phyloP scores from a whole-genome alignment of 1,140 invertebrate species.

The Listronotus oregonensis region DNA sequence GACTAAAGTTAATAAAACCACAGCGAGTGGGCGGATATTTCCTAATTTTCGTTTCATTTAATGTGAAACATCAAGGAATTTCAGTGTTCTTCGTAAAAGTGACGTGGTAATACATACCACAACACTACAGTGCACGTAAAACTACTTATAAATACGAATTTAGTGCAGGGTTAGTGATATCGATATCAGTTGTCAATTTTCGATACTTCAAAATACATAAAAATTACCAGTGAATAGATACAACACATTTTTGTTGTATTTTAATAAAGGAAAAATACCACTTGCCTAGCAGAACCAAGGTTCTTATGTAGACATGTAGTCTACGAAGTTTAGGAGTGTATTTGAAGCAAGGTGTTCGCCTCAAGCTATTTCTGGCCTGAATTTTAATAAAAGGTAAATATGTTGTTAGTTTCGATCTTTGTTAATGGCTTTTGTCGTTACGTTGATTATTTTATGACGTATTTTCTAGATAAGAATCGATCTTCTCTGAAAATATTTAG shows the following conservation, averaged over 20 bases:
- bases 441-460: not conserved
- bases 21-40: conserved; percentile 23
- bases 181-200: too few relatives aligned
- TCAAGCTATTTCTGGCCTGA: conserved; percentile 14
- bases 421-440: not conserved
- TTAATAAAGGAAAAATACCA: conserved; percentile 14
- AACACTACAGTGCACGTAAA: not conserved
- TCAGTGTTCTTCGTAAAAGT: conserved; percentile 21
- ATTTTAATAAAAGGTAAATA: conserved; percentile 11
- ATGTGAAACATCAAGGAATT: conserved; percentile 17
- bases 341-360: conserved; percentile 8
- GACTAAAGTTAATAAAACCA: conserved; percentile 28
- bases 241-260: too few relatives aligned
- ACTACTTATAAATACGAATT: not conserved
- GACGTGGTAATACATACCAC: not conserved
- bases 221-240: too few relatives aligned
- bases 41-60: conserved; percentile 19
- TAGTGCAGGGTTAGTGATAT: too few relatives aligned
- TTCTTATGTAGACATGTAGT: conserved; percentile 30
- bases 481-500: too few relatives aligned
- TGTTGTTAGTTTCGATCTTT: not conserved
- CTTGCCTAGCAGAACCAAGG: conserved; percentile 11
- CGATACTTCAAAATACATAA: too few relatives aligned
- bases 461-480: too few relatives aligned
- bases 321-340: conserved; percentile 15